Percentiles rank a stretch among this genome's conserved stretches.
Conservation (phyloP, 2,797 vertebrate genomes). For the Tamandua tetradactyla region DNA sequence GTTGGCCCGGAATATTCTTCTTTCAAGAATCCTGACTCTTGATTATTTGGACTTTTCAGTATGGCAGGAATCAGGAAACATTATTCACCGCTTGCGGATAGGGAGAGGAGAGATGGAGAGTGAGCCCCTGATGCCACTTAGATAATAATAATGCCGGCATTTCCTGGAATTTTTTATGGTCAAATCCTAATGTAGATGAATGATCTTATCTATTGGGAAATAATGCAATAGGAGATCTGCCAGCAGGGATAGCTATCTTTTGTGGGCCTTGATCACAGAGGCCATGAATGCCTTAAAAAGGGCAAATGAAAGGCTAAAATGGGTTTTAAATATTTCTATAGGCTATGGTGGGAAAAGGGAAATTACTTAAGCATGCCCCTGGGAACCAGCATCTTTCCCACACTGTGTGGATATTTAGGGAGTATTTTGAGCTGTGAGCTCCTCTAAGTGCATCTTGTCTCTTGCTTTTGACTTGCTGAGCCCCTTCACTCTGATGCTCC, state of each 20-base stretch:
- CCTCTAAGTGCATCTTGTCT: constrained; percentile 61
- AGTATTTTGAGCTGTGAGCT: constrained; percentile 62
- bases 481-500: constrained; percentile 54
- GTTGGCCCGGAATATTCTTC: not conserved
- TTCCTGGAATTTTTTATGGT: not conserved
- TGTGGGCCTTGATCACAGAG: constrained; percentile 40
- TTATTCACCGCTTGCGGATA: not conserved
- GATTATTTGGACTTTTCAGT: not conserved
- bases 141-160: not conserved
- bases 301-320: constrained; percentile 15
- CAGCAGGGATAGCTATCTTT: not conserved
- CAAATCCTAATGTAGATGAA: constrained; percentile 30
- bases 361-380: not conserved
- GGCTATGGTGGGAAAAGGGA: constrained; percentile 12
- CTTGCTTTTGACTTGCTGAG: constrained; percentile 59
- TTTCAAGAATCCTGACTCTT: constrained; percentile 22
- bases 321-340: constrained; percentile 29
- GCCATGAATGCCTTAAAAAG: not conserved
- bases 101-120: not conserved
- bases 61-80: not conserved
- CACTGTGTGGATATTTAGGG: constrained; percentile 31
- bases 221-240: not conserved
- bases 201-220: constrained; percentile 33
- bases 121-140: not conserved
- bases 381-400: constrained; percentile 34